Base-by-base conservation (phyloP, 2,797 vertebrate species). In the Anabas testudineus region DNA sequence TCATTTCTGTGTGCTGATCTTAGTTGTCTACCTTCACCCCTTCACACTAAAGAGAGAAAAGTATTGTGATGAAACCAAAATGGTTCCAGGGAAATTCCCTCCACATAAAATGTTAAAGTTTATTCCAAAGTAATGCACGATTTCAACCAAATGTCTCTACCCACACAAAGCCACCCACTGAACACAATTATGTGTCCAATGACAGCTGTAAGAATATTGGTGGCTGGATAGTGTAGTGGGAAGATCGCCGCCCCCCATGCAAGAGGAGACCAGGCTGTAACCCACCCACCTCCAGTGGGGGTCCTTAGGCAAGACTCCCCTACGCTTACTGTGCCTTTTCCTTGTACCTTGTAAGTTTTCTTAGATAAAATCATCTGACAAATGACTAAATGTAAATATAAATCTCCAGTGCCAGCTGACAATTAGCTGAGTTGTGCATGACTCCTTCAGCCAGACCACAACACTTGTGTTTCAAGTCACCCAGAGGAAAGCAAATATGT, bases 121-220 rank as follows among this genome's bases (percentile, higher is more conserved):
- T 18, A 28, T 52, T 68, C 28, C 16, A 56, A 41, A 54, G 45
- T 46, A 37, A 43, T 45, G 45, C 68, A 52, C 43, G 5, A 62
- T 53, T 61, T 76, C 42, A 63, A 70, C 19, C n/a, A 66, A 76
- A 84, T 45, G n/a, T 57, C 57, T 67, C 9, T 48, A 62, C 70
- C 67, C 73, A 77, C 78, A 58, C 36, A 41, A 13, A 71, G 26
- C 37, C 49, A 19, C 67, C 46, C 34, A 83, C 66, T 64, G 28
- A 59, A 69, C 48, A 62, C 67, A 51, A 67, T n/a, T 21, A 68
- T 68, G 21, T 32, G 39, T 46, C 60, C 53, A 14, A 22, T 24
- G 52, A 45, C 57, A 43, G 42, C 60, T 39, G 22, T 53, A 59
- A 55, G 10, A 52, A 30, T 7, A 82, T n/a, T n/a, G n/a, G n/a